Conservation (phyloP, 2,888 invertebrate species). For the Philereme transversata region DNA sequence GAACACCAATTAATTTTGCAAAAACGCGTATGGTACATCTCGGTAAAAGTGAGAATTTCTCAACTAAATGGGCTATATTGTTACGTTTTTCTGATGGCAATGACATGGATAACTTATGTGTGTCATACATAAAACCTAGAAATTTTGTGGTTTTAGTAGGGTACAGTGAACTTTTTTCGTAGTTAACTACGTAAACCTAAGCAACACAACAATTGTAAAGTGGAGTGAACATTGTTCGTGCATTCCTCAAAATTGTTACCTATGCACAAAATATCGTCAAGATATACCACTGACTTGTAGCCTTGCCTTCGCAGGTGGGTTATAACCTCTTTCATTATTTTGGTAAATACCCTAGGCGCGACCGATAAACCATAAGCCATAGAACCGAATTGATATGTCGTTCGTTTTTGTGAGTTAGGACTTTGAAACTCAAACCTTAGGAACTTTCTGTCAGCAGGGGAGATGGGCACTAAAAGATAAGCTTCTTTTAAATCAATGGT, state of each 20-base stretch:
- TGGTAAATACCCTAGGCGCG: slow-evolving; percentile 34
- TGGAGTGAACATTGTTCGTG: not conserved
- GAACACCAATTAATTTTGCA: slow-evolving; percentile 28
- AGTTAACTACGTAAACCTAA: not conserved
- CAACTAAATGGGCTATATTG: slow-evolving; percentile 16
- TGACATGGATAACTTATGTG: slow-evolving; percentile 1
- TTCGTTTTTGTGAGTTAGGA: not conserved
- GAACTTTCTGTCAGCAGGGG: no score
- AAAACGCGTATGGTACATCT: slow-evolving; percentile 25
- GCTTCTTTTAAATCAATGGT: no score
- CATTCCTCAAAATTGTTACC: slow-evolving; percentile 20
- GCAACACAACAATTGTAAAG: not conserved
- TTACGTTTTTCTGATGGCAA: slow-evolving; percentile 26
- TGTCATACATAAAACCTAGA: slow-evolving; percentile 2
- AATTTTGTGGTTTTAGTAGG: not conserved
- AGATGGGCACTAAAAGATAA: no score
- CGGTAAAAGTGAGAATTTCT: slow-evolving; percentile 15
- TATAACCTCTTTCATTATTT: slow-evolving; percentile 28
- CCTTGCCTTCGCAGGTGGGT: slow-evolving; percentile 23
- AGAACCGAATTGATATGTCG: slow-evolving; percentile 25
- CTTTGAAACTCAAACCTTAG: no score
- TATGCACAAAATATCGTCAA: slow-evolving; percentile 31
- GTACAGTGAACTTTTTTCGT: not conserved
- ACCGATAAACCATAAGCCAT: slow-evolving; percentile 31
- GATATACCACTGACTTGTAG: slow-evolving; percentile 27